These are phyloP conservation scores for Pelmatolapia mariae DNA, from an alignment of 2,113 vertebrate species.

Conservation along the genomic window DNA sequence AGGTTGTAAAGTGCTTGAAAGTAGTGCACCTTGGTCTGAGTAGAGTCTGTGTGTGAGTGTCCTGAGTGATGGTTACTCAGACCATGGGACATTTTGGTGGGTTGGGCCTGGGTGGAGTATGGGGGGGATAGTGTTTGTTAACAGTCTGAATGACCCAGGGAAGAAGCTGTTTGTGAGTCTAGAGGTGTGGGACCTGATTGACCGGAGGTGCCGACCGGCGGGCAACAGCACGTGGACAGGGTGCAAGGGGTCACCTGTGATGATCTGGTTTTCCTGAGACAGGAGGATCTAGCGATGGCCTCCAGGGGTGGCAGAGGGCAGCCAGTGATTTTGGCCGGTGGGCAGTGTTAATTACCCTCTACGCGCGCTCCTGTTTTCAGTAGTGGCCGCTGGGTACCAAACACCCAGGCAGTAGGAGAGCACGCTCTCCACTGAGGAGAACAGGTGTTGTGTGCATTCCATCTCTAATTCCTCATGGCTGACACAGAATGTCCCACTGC, in stretches of 20 bases:
- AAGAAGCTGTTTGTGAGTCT: background rate
- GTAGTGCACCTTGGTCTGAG: background rate
- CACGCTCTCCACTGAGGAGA: background rate
- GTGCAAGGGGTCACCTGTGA: background rate
- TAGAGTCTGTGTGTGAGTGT: background rate
- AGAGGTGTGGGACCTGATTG: background rate
- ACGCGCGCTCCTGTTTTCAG: accelerated
- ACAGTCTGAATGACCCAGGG: background rate
- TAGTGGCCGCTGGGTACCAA: background rate
- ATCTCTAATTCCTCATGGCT: background rate
- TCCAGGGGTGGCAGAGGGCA: background rate
- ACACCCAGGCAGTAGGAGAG: background rate
- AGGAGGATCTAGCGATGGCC: background rate
- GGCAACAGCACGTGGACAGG: background rate
- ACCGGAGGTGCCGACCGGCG: background rate
- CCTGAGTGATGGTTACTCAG: background rate
- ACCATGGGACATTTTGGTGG: background rate
- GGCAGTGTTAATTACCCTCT: background rate
- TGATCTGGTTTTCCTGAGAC: background rate
- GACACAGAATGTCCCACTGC: background rate
- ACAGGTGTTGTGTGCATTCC: background rate
- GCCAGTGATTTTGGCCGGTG: background rate
- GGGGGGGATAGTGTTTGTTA: background rate
- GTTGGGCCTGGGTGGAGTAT: background rate
- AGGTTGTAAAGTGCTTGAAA: background rate